Evolutionary conservation across 2,113 vertebrate species (phyloP).

Genomic region (Kryptolebias marmoratus): DNA sequence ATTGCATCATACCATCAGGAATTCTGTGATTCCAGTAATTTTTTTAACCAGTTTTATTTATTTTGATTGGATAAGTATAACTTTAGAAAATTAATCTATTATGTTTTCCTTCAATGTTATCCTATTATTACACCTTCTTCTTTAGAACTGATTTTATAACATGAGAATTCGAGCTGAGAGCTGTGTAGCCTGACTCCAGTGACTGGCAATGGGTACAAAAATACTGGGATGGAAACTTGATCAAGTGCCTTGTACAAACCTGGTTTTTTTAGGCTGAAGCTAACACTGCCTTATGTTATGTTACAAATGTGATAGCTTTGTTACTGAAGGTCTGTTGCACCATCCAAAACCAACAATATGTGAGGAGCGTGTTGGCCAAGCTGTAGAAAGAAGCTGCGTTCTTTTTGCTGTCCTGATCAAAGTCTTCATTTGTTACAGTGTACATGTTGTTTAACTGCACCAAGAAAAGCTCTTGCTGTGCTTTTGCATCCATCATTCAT

Average conservation of each 20-base stretch:
- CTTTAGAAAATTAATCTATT: background rate
- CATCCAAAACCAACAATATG: background rate
- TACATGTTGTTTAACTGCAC: too few species aligned
- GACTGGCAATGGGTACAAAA: background rate
- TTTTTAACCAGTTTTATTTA: too few species aligned
- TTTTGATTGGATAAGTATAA: too few species aligned
- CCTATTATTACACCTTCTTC: background rate
- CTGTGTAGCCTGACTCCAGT: background rate
- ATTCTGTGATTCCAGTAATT: too few species aligned
- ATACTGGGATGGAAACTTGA: background rate
- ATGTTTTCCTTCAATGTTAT: background rate
- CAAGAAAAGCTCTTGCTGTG: too few species aligned
- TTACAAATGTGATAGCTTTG: too few species aligned
- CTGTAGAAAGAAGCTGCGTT: background rate
- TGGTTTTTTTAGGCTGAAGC: background rate
- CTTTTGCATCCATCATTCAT: too few species aligned
- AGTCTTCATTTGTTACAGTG: too few species aligned
- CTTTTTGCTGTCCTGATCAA: too few species aligned
- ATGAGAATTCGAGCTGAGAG: background rate
- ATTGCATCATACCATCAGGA: too few species aligned
- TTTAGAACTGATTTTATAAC: background rate
- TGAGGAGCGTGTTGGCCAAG: background rate
- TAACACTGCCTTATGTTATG: background rate
- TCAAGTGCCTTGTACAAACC: background rate
- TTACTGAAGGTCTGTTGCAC: background rate